phyloP scores from a whole-genome alignment of 2,113 vertebrate species.

The Geothlypis trichas region DNA sequence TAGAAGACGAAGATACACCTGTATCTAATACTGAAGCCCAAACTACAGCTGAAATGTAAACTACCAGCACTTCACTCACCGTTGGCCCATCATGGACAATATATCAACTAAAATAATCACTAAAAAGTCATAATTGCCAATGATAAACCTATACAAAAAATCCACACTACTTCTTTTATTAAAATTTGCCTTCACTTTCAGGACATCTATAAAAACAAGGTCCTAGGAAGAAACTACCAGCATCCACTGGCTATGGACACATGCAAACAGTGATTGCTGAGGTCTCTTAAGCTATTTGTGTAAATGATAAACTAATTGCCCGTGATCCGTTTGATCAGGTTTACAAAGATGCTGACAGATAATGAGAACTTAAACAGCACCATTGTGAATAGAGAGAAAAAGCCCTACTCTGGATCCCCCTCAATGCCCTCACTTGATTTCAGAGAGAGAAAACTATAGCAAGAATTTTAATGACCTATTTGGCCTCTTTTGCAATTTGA shows the following conservation, averaged over 20 bases:
- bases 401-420: not conserved
- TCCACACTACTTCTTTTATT: not conserved
- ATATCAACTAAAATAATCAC: not conserved
- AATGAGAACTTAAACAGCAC: not conserved
- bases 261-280: not conserved
- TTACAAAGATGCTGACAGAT: not conserved
- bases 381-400: not conserved
- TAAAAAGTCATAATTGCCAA: not conserved
- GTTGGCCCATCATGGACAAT: not conserved
- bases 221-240: not conserved
- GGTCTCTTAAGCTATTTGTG: not conserved
- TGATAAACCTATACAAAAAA: not conserved
- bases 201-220: not conserved
- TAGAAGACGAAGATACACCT: not conserved
- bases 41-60: not conserved
- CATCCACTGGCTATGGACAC: not conserved
- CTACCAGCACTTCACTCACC: not conserved
- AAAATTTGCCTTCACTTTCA: not conserved
- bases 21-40: not conserved
- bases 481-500: not conserved
- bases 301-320: not conserved
- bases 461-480: constrained; percentile 31
- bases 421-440: not conserved
- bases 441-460: not conserved
- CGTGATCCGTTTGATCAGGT: not conserved